A percentile compares a stretch with the other conserved stretches of the same genome.
Conservation (phyloP, 2,888 invertebrate genomes). For the Dinocampus coccinellae region DNA sequence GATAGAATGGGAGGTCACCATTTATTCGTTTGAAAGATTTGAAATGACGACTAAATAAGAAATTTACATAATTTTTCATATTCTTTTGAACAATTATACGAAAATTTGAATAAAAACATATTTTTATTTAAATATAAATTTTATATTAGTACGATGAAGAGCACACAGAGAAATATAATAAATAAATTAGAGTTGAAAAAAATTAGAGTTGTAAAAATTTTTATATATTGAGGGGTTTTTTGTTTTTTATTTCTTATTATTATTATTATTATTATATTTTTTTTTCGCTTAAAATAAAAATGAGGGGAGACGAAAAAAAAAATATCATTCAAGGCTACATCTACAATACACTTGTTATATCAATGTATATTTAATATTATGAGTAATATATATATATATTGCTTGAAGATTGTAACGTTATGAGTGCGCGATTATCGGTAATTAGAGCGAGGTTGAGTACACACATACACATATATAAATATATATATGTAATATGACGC, state of each 20-base stretch:
- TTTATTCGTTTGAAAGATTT: slow-evolving; percentile 9
- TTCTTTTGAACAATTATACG: slow-evolving; percentile 15
- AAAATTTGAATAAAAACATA: slow-evolving; percentile 4
- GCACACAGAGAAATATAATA: neutral
- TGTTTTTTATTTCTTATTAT: neutral
- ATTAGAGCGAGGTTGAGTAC: slow-evolving; percentile 30
- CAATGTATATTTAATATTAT: neutral
- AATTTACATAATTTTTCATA: slow-evolving; percentile 26
- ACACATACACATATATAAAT: neutral
- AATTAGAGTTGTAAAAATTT: neutral
- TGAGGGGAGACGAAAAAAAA: neutral
- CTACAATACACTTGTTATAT: neutral
- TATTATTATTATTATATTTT: neutral
- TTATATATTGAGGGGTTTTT: too few species aligned
- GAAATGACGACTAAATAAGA: slow-evolving; percentile 15
- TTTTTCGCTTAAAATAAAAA: neutral
- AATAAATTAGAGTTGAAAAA: neutral
- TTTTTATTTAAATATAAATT: slow-evolving; percentile 18
- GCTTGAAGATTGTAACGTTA: slow-evolving; percentile 10
- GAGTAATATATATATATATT: slow-evolving; percentile 4
- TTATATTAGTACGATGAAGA: neutral
- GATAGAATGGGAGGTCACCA: slow-evolving; percentile 15
- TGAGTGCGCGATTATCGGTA: slow-evolving; percentile 24
- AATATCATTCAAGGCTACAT: neutral
- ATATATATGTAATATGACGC: slow-evolving; percentile 14